Evolutionary conservation across 2,113 vertebrate species (phyloP), one percentile per base, ranked within the genome.

Genomic region (Ceyx melanurus): DNA sequence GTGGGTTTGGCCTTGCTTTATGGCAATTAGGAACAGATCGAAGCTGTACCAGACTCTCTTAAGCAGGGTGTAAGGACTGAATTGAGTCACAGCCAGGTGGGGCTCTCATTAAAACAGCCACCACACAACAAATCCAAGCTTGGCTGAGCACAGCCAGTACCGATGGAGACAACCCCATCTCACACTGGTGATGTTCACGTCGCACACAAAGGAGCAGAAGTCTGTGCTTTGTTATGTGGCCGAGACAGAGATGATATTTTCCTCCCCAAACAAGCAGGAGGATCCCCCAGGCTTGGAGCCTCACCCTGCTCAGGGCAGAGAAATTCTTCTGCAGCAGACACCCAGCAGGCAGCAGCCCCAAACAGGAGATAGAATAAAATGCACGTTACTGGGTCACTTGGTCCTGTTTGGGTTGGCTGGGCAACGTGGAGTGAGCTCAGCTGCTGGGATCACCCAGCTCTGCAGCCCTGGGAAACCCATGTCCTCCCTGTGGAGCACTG

Each of bases 361-460:
- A 80, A 62, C 33, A 53, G 46, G 13, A 74, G 66, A 82, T 42
- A 3, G 5, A 45, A 35, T 8, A 20, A 19, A 19, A 82, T 29
- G 7, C 5, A 35, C 5, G n/a, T 54, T 29, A 3, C 48, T 57
- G 96, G 86, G 94, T 78, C 42, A 74, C 65, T 78, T 2, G 65
- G 90, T 9, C 58, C 76, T 95, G 94, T 96, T 97, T 96, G 11
- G 46, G 53, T 93, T 96, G 94, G 95, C 95, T 75, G 70, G 51
- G 90, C 7, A 14, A 67, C 8, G 18, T 5, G 6, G 85, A 95
- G 89, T 75, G 54, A 76, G 72, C 72, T 64, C 82, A 66, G 85
- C 22, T 10, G 89, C 82, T 40, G 29, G 80, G 46, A 29, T 1
- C 9, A 18, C 56, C 71, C 72, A 15, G 71, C 2, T 48, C 79